A percentile compares a stretch with the other conserved stretches of the same genome.
These are phyloP conservation scores for Ooceraea biroi DNA, from an alignment of 1,140 invertebrate species.

Conservation along the genomic window DNA sequence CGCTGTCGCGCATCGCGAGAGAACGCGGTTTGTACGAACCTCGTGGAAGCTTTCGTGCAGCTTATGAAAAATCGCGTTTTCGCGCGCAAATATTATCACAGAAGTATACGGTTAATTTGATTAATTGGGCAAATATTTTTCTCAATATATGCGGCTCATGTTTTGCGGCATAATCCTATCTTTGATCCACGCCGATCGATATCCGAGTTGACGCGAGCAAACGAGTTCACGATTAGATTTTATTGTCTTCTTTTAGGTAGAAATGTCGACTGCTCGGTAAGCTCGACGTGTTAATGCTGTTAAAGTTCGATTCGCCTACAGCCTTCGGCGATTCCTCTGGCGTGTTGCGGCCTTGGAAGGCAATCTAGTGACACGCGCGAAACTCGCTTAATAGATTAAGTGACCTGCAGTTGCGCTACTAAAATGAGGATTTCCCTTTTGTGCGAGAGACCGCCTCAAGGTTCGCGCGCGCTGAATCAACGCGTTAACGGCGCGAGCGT, in stretches of 20 bases:
- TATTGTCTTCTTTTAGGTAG: not conserved
- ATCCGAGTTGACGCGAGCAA: not conserved
- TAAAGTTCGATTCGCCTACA: not conserved
- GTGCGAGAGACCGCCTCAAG: slow-evolving; percentile 12
- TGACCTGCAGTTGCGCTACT: slow-evolving; percentile 25
- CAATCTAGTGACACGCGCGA: slow-evolving; percentile 47
- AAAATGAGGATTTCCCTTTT: slow-evolving; percentile 44
- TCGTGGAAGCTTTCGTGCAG: not conserved
- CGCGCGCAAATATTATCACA: not conserved
- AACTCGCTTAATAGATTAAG: slow-evolving; percentile 44
- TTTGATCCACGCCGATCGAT: slow-evolving; percentile 1
- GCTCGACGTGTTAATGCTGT: not conserved
- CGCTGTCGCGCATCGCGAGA: not conserved
- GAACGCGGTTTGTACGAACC: slow-evolving; percentile 4
- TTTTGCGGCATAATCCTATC: not conserved
- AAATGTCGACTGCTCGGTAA: too few relatives aligned
- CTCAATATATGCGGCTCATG: not conserved
- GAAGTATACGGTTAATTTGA: not conserved
- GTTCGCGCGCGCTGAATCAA: not conserved
- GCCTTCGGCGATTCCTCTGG: slow-evolving; percentile 50
- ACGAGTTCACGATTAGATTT: slow-evolving; percentile 43
- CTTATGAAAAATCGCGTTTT: not conserved
- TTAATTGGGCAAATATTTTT: slow-evolving; percentile 10
- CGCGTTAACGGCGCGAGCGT: not conserved
- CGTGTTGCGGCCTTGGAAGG: slow-evolving; percentile 34